phyloP scores from a whole-genome alignment of 2,888 invertebrate species.

The Hedychridium roseum region DNA sequence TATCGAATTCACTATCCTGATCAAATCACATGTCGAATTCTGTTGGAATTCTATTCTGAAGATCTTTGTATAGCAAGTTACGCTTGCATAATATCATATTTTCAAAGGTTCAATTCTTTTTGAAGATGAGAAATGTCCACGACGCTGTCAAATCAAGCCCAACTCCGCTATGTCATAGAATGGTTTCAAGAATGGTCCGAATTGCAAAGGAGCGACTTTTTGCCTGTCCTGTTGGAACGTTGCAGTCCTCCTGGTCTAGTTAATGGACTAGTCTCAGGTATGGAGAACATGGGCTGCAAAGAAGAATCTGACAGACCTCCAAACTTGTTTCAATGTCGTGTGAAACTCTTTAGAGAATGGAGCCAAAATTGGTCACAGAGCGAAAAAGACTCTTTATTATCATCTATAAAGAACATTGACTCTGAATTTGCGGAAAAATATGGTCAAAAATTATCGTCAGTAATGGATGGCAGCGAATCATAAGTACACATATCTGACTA shows the following conservation, averaged over 20 bases:
- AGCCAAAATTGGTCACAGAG: conserved; percentile 79
- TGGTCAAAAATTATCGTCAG: conserved; percentile 52
- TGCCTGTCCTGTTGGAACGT: conserved; percentile 77
- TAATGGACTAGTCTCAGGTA: conserved; percentile 76
- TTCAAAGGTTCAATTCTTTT: conserved; percentile 2
- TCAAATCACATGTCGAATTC: no score
- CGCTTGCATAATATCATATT: no score
- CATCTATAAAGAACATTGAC: conserved; percentile 77
- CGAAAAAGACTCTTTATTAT: conserved; percentile 75
- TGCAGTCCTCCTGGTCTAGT: conserved; percentile 71
- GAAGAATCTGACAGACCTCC: conserved; percentile 74
- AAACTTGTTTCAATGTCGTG: conserved; percentile 83
- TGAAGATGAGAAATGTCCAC: conserved; percentile 57
- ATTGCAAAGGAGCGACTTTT: conserved; percentile 83
- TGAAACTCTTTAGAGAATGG: conserved; percentile 88
- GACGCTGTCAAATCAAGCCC: conserved; percentile 71
- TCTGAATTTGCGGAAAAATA: conserved; percentile 75
- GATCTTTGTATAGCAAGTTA: no score
- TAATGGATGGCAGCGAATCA: conserved; percentile 3
- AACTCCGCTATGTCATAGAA: conserved; percentile 81
- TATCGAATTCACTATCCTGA: no score
- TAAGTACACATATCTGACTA: not conserved
- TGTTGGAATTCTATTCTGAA: not conserved
- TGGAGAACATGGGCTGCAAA: conserved; percentile 73
- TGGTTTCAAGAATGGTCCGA: conserved; percentile 93